phyloP scores from a whole-genome alignment of 2,888 invertebrate species.

The Heliconius charithonia region DNA sequence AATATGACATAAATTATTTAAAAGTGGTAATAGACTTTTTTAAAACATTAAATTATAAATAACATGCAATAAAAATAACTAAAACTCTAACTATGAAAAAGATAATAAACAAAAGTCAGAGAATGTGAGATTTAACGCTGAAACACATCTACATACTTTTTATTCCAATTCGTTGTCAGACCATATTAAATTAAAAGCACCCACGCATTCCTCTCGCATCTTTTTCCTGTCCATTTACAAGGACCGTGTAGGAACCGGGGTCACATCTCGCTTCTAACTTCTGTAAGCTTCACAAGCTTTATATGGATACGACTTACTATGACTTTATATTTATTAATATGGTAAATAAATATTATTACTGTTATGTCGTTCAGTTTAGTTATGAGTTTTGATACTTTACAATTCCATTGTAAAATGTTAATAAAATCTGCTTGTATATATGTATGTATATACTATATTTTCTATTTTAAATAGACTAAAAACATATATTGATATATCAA shows the following conservation, averaged over 20 bases:
- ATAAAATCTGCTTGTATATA: too few relatives aligned
- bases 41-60: neutral
- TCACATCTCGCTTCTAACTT: conserved; percentile 75
- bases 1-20: too few relatives aligned
- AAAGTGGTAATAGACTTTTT: neutral
- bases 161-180: conserved; percentile 83
- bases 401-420: too few relatives aligned
- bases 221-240: conserved; percentile 84
- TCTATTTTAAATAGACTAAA: too few relatives aligned
- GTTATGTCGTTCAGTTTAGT: too few relatives aligned
- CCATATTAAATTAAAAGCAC: conserved; percentile 84
- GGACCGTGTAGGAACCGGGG: conserved; percentile 79
- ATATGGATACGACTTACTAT: conserved; percentile 58
- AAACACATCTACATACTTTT: conserved; percentile 80
- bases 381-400: too few relatives aligned
- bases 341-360: neutral
- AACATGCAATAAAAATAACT: neutral
- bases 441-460: too few relatives aligned
- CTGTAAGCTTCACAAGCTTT: conserved; percentile 56
- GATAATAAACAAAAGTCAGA: conserved; percentile 56
- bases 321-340: neutral
- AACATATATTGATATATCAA: too few relatives aligned
- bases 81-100: neutral
- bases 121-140: conserved; percentile 68
- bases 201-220: conserved; percentile 82